A percentile compares a stretch with the other conserved stretches of the same genome.
phyloP scores from a whole-genome alignment of 2,888 invertebrate genomes.

The Muschampia plurimacula region DNA sequence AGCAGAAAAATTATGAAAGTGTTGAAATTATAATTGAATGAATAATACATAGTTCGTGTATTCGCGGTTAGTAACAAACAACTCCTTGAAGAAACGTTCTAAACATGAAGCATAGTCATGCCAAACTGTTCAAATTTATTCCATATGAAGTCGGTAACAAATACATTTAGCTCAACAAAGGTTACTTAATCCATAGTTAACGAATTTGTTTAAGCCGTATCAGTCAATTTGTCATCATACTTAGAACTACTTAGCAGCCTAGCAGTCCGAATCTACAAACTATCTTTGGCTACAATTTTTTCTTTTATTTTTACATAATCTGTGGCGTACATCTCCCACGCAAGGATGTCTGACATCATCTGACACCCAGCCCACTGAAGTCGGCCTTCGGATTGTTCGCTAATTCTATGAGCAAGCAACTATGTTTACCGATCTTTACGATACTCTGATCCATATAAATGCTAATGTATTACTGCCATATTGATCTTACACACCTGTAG shows the following conservation, averaged over 20 bases:
- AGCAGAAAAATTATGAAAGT: too few relatives aligned
- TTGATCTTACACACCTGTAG: background rate
- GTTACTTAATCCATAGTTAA: background rate
- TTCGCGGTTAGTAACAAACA: too few relatives aligned
- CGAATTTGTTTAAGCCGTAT: background rate
- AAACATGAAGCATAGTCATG: too few relatives aligned
- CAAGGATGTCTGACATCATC: constrained; percentile 51
- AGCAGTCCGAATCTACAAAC: background rate
- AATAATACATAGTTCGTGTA: too few relatives aligned
- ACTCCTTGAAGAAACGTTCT: too few relatives aligned
- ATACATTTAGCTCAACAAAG: constrained; percentile 24
- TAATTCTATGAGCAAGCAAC: constrained; percentile 36
- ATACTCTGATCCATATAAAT: constrained; percentile 31
- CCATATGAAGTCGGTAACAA: too few relatives aligned
- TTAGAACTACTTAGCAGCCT: constrained; percentile 14
- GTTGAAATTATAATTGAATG: too few relatives aligned
- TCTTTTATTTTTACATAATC: constrained; percentile 10
- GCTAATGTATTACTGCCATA: constrained; percentile 12
- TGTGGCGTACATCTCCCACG: constrained; percentile 44
- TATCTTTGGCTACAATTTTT: background rate
- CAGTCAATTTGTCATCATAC: constrained; percentile 2
- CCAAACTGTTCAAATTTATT: background rate
- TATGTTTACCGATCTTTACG: constrained; percentile 31
- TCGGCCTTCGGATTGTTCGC: constrained; percentile 47
- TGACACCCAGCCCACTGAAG: constrained; percentile 46